These are phyloP conservation scores for Protobothrops flavoviridis DNA, from an alignment of 2,113 vertebrate species.

Conservation along the genomic window DNA sequence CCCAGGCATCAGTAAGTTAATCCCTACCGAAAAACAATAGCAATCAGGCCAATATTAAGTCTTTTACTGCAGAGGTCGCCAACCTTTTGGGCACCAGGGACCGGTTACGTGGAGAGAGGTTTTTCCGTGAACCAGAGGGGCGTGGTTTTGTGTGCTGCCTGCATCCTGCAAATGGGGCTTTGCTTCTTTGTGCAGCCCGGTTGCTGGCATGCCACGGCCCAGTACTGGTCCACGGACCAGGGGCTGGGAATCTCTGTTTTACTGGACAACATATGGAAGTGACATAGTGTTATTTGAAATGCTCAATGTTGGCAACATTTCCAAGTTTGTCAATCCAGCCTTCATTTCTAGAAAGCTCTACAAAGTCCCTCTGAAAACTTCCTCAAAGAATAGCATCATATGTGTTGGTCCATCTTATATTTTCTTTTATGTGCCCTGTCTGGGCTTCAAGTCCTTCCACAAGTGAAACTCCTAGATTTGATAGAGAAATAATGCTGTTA, in stretches of 20 bases:
- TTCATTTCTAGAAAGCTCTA: neutral
- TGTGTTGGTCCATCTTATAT: neutral
- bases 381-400: neutral
- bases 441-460: neutral
- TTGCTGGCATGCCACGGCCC: no score
- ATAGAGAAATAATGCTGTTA: neutral
- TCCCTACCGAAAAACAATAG: neutral
- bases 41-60: neutral
- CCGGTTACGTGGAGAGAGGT: no score
- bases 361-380: neutral
- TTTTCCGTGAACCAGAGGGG: no score
- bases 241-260: no score
- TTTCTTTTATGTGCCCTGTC: fast-evolving
- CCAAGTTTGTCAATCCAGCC: neutral
- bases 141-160: no score
- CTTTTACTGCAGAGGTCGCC: neutral
- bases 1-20: neutral
- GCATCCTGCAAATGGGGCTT: no score
- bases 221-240: no score
- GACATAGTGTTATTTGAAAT: neutral
- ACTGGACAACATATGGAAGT: neutral
- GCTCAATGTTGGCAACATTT: neutral
- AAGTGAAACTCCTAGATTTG: fast-evolving
- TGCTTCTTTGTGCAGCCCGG: no score
- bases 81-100: no score